Evolutionary conservation across 2,888 invertebrate species (phyloP), one percentile per base, ranked within the genome.

Genomic region (Drosophila greeni): DNA sequence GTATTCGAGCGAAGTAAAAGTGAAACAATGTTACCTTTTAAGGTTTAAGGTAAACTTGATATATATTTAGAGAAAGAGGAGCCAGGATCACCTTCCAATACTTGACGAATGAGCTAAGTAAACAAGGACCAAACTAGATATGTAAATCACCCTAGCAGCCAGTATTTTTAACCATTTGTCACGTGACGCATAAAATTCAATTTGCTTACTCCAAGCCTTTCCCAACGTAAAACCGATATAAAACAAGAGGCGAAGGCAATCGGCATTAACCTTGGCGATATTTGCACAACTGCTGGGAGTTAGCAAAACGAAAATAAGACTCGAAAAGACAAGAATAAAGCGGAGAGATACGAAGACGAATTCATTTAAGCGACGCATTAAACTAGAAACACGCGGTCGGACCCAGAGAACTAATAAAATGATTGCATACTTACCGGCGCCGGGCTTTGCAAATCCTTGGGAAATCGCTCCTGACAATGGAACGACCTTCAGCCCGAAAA

Each of bases 221-320:
- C 39, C 45, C 62, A 56, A 37, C 43, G 33, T 45, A 55, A 64
- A 61, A 34, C 58, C 51, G 18, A 62, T 36, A 29, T 51, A 51
- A 55, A 29, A 58, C 34, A 57, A 52, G 40, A 64, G 52, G 9
- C 54, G 45, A 48, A 40, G 42, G 31, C 73, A 66, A 55, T 66
- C 67, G 74, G 47, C 72, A 72, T 70, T 76, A 66, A 74, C 78
- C 76, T 78, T 76, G 61, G 49, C 20, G 36, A 26, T 74, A 60
- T 77, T 80, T 80, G 64, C 71, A 43, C 77, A 77, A 73, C 66
- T 77, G 77, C 45, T 56, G 66, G 29, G 45, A 34, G 34, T 56
- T 39, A 39, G 34, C 43, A 65, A 65, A 55, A 45, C 60, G 20
- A 43, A 62, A 62, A 60, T 43, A 51, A 62, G 26, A 33, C 49